Evolutionary conservation across 1,140 invertebrate species (phyloP), one percentile per base, ranked within the genome.

Genomic region (Rhysida immarginata): DNA sequence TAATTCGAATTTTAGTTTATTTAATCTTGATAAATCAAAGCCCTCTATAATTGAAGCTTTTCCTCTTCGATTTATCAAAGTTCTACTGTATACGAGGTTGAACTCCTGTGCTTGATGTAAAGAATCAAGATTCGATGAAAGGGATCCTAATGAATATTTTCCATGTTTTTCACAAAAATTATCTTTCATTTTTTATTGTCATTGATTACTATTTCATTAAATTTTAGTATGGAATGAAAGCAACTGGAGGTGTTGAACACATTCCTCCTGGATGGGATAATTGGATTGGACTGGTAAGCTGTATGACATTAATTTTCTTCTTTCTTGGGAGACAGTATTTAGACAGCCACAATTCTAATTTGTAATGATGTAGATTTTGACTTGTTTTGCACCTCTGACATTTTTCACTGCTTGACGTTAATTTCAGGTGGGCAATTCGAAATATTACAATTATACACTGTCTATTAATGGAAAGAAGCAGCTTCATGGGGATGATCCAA

Each of bases 401-500:
- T n/a, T n/a, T n/a, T n/a, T n/a, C n/a, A n/a, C n/a, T n/a, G n/a
- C n/a, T n/a, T n/a, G n/a, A n/a, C n/a, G n/a, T n/a, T n/a, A n/a
- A n/a, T 46, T 46, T 5, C 55, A 66, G 65, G 58, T 85, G 51
- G 86, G 87, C 18, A 90, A 92, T 66, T 93, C 88, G 0, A 78
- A 75, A 25, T 94, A 94, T 70, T 93, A 90, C 65, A 81, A 91
- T 70, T 94, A 90, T 64, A 80, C 80, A 0, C 68, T 94, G n/a
- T 89, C 85, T 1, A 77, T 88, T 50, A 88, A 94, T 71, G 84
- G 83, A 5, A 76, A 76, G 0, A 69, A 74, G 26, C 74, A 72
- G 45, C 73, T 75, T 46, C 74, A 77, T 63, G 71, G 71, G 3
- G 49, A 63, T 35, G 75, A 80, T 61, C 79, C 78, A 18, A 61